These are phyloP conservation scores for Acrocephalus kingi DNA, from an alignment of 2,113 vertebrate genomes.

Conservation along the genomic window DNA sequence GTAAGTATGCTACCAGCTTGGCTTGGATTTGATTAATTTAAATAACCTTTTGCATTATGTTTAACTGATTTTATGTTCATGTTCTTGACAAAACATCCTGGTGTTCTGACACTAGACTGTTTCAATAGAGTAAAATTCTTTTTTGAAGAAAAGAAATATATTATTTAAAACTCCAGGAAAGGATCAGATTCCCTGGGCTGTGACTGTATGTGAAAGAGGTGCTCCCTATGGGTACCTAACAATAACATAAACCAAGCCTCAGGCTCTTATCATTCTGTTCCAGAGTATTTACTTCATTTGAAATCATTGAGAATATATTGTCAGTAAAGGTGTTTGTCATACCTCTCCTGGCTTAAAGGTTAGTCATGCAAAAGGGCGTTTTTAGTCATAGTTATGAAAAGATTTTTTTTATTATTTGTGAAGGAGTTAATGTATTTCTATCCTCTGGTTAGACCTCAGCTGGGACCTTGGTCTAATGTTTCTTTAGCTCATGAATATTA, in stretches of 20 bases:
- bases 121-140: not conserved
- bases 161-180: not conserved
- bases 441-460: not conserved
- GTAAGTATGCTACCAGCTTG: not conserved
- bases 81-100: not conserved
- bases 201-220: not conserved
- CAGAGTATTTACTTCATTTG: slow-evolving; percentile 24
- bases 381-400: not conserved
- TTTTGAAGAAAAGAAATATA: not conserved
- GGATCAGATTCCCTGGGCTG: not conserved
- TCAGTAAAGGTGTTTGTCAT: not conserved
- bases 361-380: not conserved
- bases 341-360: slow-evolving; percentile 10
- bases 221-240: not conserved
- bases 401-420: not conserved
- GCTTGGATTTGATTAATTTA: not conserved
- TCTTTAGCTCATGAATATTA: not conserved
- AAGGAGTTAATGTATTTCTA: not conserved
- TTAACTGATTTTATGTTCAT: not conserved
- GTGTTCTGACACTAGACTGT: not conserved
- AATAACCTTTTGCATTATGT: not conserved
- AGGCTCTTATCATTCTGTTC: not conserved
- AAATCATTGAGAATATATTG: not conserved
- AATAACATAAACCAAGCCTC: not conserved
- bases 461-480: not conserved